Evolutionary conservation across 2,797 vertebrate species (phyloP), one percentile per base, ranked within the genome.

Genomic region (Tolypeutes matacus): DNA sequence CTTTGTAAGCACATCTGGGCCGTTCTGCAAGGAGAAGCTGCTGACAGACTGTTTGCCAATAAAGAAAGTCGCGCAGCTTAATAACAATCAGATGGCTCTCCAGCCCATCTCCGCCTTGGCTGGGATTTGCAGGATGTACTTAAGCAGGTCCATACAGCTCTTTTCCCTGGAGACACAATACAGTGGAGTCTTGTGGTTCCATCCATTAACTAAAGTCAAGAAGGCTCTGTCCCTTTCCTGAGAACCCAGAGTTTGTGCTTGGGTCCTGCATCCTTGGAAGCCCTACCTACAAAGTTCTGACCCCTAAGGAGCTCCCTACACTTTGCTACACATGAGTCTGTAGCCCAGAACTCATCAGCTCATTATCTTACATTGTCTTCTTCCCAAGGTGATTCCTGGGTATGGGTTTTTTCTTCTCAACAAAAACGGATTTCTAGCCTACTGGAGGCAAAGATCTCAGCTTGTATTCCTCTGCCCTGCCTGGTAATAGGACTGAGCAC

Each of bases 41-140:
- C 97, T 98, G 98, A 98, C 98, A 98, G 97, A 98, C 98, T 98
- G 98, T 98, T 98, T 98, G 98, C 98, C 98, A 98, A 98, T 97
- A 98, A 98, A 98, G 97, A 98, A 98, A 98, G 98, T 98, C 98
- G 73, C 97, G 83, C 97, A 96, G 98, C 96, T 98, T 98, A 98
- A 98, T 98, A 97, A 91, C 97, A 98, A 97, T 98, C 98, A 98
- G 98, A 98, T 98, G 98, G 97, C 96, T 96, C 97, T 93, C 96
- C 97, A 94, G 97, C 98, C 97, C 97, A 86, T 97, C 94, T 97
- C 92, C 78, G 75, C 93, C 96, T 98, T 96, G 98, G 98, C 97
- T 94, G 92, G 77, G 92, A 96, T 97, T 95, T 97, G 97, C 83
- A 92, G 96, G 97, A 97, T 64, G 65, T 42, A 80, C 86, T 95